A percentile compares a stretch with the other conserved stretches of the same genome.
Evolutionary conservation across 2,888 invertebrate genomes (phyloP).

Genomic region (Rotaria sp.): DNA sequence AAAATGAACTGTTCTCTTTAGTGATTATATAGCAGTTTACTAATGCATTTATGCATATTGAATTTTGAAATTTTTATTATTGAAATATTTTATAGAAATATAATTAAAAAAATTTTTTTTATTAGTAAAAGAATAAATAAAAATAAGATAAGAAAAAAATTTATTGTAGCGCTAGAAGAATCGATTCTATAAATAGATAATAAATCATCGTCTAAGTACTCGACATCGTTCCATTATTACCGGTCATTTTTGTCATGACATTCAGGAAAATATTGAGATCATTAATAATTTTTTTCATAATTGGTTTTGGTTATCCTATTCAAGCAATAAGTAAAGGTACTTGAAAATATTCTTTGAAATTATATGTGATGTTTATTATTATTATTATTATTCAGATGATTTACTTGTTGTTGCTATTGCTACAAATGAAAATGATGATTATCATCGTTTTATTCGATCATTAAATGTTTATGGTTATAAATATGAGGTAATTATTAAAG

Average conservation of each 20-base stretch:
- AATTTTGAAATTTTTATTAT: not conserved
- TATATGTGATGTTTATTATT: not conserved
- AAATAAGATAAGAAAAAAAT: not conserved
- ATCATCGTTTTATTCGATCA: constrained; percentile 72
- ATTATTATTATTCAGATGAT: constrained; percentile 25
- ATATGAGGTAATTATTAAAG: constrained; percentile 48
- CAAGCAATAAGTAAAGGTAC: not conserved
- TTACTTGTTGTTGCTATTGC: constrained; percentile 74
- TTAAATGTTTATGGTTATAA: constrained; percentile 63
- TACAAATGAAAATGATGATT: constrained; percentile 82
- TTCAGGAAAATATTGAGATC: not conserved
- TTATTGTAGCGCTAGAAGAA: not conserved
- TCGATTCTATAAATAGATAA: not conserved
- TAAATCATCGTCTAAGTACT: not conserved
- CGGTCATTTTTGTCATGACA: not conserved
- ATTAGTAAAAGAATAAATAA: not conserved
- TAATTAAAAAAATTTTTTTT: not conserved
- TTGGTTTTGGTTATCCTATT: not conserved
- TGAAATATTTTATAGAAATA: not conserved
- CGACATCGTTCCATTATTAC: not conserved
- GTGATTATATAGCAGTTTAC: not conserved
- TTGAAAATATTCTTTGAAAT: not conserved
- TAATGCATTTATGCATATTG: not conserved
- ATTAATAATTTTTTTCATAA: not conserved
- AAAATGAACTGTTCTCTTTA: not conserved